These are phyloP conservation scores for Hemitrygon akajei DNA, from an alignment of 2,797 vertebrate genomes.

Conservation along the genomic window DNA sequence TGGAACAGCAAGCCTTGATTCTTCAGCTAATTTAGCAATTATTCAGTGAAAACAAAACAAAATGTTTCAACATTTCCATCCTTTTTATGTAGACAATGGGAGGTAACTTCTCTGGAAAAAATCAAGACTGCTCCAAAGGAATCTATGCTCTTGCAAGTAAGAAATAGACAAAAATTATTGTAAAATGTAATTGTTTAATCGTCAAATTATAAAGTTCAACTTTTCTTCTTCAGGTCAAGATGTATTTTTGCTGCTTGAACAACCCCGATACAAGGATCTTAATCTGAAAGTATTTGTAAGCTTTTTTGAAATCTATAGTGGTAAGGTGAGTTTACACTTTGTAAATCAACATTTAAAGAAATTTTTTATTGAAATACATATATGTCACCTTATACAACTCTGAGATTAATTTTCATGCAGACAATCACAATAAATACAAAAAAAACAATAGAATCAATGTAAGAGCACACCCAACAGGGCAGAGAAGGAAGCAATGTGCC, in stretches of 20 bases:
- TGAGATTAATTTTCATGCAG: too few species aligned
- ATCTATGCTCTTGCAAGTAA: conserved; percentile 89
- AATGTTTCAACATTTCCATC: conserved; percentile 23
- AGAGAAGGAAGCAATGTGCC: too few species aligned
- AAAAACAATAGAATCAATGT: too few species aligned
- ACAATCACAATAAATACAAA: too few species aligned
- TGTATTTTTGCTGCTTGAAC: conserved; percentile 74
- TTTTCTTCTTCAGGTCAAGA: conserved; percentile 70
- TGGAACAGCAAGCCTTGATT: too few species aligned
- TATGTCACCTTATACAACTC: too few species aligned
- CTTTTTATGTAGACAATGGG: conserved; percentile 80
- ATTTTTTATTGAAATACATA: too few species aligned
- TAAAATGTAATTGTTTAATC: not conserved
- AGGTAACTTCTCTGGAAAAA: conserved; percentile 79
- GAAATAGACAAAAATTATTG: conserved; percentile 42
- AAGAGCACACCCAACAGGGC: too few species aligned
- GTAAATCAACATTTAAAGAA: not conserved
- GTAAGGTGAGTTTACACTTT: conserved; percentile 67
- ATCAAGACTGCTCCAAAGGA: conserved; percentile 78
- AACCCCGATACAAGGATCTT: conserved; percentile 63
- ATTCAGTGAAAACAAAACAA: conserved; percentile 20
- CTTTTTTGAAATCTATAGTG: conserved; percentile 97
- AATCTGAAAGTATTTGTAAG: conserved; percentile 75
- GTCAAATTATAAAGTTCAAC: not conserved
- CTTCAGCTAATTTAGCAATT: conserved; percentile 25